These are phyloP conservation scores for Dreissena rostriformis DNA, from an alignment of 1,140 invertebrate species.

Conservation along the genomic window DNA sequence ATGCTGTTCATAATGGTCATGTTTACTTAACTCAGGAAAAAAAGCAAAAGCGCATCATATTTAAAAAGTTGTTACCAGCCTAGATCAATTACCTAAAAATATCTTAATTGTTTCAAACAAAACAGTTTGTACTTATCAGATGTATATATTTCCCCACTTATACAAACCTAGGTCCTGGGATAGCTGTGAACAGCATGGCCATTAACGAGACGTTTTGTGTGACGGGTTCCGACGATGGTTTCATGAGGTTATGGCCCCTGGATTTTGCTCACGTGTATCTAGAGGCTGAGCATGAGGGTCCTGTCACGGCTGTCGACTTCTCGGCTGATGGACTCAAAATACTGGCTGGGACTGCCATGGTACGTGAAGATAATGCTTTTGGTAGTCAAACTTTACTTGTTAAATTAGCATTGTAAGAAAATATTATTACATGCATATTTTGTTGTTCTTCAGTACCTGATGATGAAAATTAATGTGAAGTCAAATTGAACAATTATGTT, in stretches of 20 bases:
- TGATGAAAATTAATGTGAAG: no score
- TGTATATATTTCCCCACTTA: no score
- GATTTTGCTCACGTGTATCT: conserved; percentile 81
- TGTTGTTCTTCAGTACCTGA: background rate
- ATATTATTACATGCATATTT: background rate
- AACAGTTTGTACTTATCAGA: no score
- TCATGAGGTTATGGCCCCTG: conserved; percentile 80
- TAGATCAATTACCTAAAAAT: no score
- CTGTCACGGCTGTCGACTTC: conserved; percentile 77
- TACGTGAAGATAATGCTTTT: conserved; percentile 57
- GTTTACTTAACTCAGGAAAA: no score
- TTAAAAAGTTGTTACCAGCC: no score
- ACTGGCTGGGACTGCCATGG: conserved; percentile 76
- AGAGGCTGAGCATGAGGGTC: conserved; percentile 81
- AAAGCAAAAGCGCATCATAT: no score
- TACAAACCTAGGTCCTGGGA: conserved; percentile 64
- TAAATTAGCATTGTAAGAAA: no score
- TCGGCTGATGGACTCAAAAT: conserved; percentile 78
- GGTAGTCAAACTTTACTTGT: no score
- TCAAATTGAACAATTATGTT: no score
- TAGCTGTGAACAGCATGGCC: conserved; percentile 78
- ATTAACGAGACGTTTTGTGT: conserved; percentile 81
- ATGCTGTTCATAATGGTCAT: no score
- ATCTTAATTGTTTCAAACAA: no score
- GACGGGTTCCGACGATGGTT: conserved; percentile 81